Evolutionary conservation across 1,140 invertebrate species (phyloP).

Genomic region (Drosophila equinoxialis): DNA sequence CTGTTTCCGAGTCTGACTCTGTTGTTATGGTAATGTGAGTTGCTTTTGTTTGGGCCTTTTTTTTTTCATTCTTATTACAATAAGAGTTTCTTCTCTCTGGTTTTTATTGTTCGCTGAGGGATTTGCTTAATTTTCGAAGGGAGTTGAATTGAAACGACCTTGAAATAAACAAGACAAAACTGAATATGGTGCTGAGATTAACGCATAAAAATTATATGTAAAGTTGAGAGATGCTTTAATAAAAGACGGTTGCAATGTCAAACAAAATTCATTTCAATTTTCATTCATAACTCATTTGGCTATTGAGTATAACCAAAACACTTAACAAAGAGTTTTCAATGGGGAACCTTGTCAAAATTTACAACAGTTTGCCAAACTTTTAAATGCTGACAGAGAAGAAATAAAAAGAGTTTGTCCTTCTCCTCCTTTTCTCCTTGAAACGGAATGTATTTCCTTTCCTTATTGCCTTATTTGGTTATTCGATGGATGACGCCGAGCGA

Average conservation of each 20-base stretch:
- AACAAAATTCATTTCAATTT: neutral
- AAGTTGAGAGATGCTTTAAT: neutral
- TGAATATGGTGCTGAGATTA: neutral
- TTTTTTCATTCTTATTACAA: conserved; percentile 56
- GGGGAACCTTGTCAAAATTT: neutral
- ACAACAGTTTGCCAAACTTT: conserved; percentile 1
- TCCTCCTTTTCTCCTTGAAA: neutral
- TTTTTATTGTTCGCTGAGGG: conserved; percentile 39
- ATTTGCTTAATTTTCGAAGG: conserved; percentile 20
- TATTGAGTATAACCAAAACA: neutral
- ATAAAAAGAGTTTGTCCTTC: conserved; percentile 21
- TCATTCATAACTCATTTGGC: neutral
- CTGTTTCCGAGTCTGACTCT: neutral
- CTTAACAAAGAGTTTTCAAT: neutral
- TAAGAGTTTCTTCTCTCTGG: conserved; percentile 33
- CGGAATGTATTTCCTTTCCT: conserved; percentile 16
- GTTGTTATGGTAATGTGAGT: conserved; percentile 58
- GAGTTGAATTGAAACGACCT: conserved; percentile 20
- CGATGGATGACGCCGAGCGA: conserved; percentile 28
- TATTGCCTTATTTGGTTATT: conserved; percentile 72
- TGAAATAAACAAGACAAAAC: conserved; percentile 5
- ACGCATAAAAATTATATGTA: neutral
- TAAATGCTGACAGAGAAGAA: neutral
- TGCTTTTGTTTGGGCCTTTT: conserved; percentile 41
- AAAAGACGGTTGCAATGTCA: neutral